phyloP scores from a whole-genome alignment of 2,888 invertebrate species.

The Petrolisthes cinctipes region DNA sequence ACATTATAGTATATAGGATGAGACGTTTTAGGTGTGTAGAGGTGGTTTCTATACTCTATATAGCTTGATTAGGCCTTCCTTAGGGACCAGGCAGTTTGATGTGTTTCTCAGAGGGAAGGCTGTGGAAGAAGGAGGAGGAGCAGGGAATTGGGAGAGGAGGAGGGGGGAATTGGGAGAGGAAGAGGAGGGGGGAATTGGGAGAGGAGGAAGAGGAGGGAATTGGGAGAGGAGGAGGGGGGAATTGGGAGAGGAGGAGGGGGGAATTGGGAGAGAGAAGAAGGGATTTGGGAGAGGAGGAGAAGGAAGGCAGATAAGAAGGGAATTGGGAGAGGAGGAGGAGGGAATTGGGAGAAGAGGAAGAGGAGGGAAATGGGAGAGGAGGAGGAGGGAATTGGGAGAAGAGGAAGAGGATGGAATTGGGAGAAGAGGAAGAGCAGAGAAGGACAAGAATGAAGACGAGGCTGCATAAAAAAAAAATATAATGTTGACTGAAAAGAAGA shows the following conservation, averaged over 20 bases:
- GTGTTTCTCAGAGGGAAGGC: no score
- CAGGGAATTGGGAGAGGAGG: no score
- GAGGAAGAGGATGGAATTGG: conserved; percentile 12
- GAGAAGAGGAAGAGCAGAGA: conserved; percentile 23
- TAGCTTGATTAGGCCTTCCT: no score
- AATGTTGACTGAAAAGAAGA: neutral
- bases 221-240: neutral
- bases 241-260: neutral
- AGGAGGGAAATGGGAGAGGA: neutral
- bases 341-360: no score
- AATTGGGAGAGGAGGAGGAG: no score
- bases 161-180: neutral
- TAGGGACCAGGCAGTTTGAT: no score
- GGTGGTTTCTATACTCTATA: no score
- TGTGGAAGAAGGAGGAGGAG: no score
- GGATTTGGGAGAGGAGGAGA: no score
- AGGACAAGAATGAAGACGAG: neutral
- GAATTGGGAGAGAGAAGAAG: neutral
- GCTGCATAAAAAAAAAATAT: neutral
- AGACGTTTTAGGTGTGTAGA: no score
- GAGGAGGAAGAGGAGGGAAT: neutral
- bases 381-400: conserved; percentile 1
- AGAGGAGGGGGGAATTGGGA: neutral
- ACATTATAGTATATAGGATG: no score
- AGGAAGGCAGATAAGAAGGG: no score